Evolutionary conservation across 2,113 vertebrate genomes (phyloP), one percentile per base, ranked within the genome.

Genomic region (Egretta garzetta): DNA sequence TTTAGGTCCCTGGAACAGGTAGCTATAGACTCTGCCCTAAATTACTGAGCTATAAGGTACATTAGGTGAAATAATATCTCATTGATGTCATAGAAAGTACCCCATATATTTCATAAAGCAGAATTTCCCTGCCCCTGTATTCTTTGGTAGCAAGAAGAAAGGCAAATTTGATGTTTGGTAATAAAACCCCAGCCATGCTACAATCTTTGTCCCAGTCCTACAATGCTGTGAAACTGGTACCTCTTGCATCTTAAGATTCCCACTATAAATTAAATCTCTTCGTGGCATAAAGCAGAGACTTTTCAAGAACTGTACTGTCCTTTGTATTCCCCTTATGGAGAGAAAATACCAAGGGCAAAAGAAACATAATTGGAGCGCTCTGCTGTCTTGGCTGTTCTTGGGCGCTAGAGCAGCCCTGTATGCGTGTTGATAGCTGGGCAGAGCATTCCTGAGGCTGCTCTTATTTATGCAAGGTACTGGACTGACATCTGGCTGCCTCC

Each of bases 401-500:
- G 20, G 50, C 16, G 14, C 49, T 71, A 62, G n/a, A 86, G 67
- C 30, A 81, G 53, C 53, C 62, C 66, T 68, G 72, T 81, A 22
- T 32, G 23, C 19, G 15, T 49, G 33, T 28, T 26, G 35, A 60
- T 81, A 91, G 84, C 35, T 0, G 4, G 50, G 35, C 33, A 88
- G 73, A 94, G 12, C 53, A 58, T 90, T 94, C 74, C 89, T 76
- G 84, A 91, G 91, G 77, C 66, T 80, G 62, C 35, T 85, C 3
- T 80, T 66, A 85, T 93, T 89, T 82, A 94, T 87, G 45, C 74
- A 66, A 82, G 76, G 62, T 87, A 60, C 45, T 68, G 68, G 76
- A 84, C 91, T 82, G 83, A 87, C 80, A 97, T 96, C 86, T 97
- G 96, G 56, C 93, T 94, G 49, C 41, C 73, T 97, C 37, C n/a